Conservation (phyloP, 2,888 invertebrate genomes). For the Dorcus parallelipipedus region DNA sequence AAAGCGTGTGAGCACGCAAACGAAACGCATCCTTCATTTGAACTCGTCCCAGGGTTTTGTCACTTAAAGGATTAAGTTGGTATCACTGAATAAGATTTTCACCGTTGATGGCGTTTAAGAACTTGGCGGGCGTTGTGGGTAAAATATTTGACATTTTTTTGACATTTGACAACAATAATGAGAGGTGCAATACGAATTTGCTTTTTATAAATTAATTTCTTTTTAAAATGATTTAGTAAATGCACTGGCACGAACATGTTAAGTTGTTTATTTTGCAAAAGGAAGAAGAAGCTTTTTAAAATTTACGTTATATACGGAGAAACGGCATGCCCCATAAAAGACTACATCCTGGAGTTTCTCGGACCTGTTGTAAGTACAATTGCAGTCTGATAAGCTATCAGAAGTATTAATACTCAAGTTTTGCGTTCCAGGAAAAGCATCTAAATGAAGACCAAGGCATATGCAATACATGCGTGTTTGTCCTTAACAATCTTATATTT, state of each 20-base stretch:
- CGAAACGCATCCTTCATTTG: too few species aligned
- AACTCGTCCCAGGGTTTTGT: too few species aligned
- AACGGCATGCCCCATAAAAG: conserved; percentile 18
- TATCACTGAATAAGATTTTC: too few species aligned
- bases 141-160: too few species aligned
- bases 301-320: conserved; percentile 16
- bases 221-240: too few species aligned
- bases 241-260: neutral
- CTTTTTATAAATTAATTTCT: too few species aligned
- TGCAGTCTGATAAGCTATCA: neutral
- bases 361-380: conserved; percentile 20
- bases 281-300: conserved; percentile 12
- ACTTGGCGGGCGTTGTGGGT: too few species aligned
- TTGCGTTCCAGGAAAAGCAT: conserved; percentile 15
- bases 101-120: too few species aligned
- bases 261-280: conserved; percentile 16
- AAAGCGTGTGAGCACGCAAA: too few species aligned
- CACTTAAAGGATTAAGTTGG: too few species aligned
- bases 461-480: conserved; percentile 17
- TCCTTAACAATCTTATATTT: conserved; percentile 16
- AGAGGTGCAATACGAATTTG: too few species aligned
- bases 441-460: conserved; percentile 18
- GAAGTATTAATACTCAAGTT: conserved; percentile 1
- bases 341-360: conserved; percentile 20
- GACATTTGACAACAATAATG: too few species aligned